Evolutionary conservation across 2,113 vertebrate species (phyloP), one percentile per base, ranked within the genome.

Genomic region (Fulica atra): DNA sequence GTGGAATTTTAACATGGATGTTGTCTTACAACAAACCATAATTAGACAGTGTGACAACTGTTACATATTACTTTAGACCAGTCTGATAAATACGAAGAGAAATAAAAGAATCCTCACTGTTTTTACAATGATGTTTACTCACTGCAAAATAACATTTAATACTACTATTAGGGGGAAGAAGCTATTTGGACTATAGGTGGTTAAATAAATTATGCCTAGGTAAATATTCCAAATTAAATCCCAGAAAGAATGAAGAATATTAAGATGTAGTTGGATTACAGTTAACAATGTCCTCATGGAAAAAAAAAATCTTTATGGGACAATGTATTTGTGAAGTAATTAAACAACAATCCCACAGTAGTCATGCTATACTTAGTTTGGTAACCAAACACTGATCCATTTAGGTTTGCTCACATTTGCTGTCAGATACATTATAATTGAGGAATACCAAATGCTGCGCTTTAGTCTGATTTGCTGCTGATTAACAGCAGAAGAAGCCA

Each of bases 401-500:
- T 84, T 74, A 74, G 60, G 38, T 92, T 90, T 83, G 33, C 61
- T 94, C 64, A 50, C 64, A 69, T 93, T 96, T 92, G 33, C 65
- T 92, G 33, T 59, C 86, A 86, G 46, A 93, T 68, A n/a, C 29
- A 40, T 50, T 89, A 63, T 51, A 83, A 78, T 9, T 93, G 83
- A 94, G 61, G 69, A 93, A 93, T 96, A 93, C 40, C 83, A 91
- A 77, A 88, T 91, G n/a, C 65, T 86, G 18, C 63, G 28, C 65
- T 84, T 81, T 76, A 79, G 35, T 89, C 53, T 92, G 72, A 94
- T 92, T 93, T 92, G 86, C 79, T 92, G 68, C 56, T 88, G 93
- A 96, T 92, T 95, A 95, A 54, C 72, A 95, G 82, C 40, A 94
- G 61, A 90, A 93, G 86, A 13, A 82, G 77, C 64, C 90, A 95